Percentiles rank a stretch among this genome's conserved stretches.
Evolutionary conservation across 2,888 invertebrate species (phyloP).

Genomic region (Heliconius cydno): DNA sequence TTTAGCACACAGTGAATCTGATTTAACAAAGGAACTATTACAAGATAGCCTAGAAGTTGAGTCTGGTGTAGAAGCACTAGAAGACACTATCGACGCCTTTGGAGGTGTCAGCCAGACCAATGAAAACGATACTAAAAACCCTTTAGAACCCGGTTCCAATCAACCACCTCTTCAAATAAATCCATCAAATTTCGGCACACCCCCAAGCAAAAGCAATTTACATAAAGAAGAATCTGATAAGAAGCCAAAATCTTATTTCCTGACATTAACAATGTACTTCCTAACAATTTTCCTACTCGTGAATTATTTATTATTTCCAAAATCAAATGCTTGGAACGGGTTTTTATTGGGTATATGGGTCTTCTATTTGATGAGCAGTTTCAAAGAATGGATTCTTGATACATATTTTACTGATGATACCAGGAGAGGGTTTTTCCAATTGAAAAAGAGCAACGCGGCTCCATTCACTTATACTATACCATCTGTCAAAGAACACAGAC

Average conservation of each 20-base stretch:
- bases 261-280: constrained; percentile 70
- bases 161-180: constrained; percentile 45
- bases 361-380: constrained; percentile 64
- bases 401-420: constrained; percentile 73
- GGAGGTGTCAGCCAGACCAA: constrained; percentile 60
- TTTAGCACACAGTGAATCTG: constrained; percentile 65
- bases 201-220: constrained; percentile 66
- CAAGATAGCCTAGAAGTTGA: constrained; percentile 75
- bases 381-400: constrained; percentile 71
- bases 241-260: constrained; percentile 61
- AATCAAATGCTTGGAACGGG: constrained; percentile 73
- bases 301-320: constrained; percentile 69
- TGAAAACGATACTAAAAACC: constrained; percentile 50
- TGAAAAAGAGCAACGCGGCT: constrained; percentile 58
- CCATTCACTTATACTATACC: constrained; percentile 82
- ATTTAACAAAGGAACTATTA: constrained; percentile 59
- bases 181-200: constrained; percentile 60
- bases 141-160: constrained; percentile 50
- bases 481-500: constrained; percentile 85
- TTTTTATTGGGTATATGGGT: constrained; percentile 77
- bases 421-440: constrained; percentile 56
- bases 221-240: constrained; percentile 46
- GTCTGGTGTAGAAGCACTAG: constrained; percentile 80
- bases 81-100: constrained; percentile 73
- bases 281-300: constrained; percentile 67